Conservation (phyloP, 2,888 invertebrate species). For the Marronus borbonicus region DNA sequence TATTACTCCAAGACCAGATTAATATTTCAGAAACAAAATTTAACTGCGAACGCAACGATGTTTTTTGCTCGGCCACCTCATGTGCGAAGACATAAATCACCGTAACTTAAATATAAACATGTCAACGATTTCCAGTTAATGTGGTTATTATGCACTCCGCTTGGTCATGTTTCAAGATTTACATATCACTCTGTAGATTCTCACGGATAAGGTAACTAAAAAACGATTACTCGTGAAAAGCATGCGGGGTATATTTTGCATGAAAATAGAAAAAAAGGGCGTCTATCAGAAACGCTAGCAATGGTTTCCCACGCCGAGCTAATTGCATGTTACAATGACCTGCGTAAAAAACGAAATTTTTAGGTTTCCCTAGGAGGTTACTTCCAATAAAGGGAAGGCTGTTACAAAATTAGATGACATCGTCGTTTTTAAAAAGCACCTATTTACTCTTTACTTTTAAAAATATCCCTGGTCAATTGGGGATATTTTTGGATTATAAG, state of each 20-base stretch:
- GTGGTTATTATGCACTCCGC: not conserved
- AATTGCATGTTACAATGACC: not conserved
- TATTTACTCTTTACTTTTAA: too few species aligned
- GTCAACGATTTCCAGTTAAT: conserved; percentile 1
- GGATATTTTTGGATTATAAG: too few species aligned
- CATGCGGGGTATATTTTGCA: not conserved
- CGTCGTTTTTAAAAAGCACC: too few species aligned
- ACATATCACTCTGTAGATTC: conserved; percentile 6
- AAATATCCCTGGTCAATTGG: too few species aligned
- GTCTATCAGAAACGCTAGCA: not conserved
- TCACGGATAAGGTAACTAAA: not conserved
- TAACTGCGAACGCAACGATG: too few species aligned
- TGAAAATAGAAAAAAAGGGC: not conserved
- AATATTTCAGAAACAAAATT: too few species aligned
- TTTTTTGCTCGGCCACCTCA: too few species aligned
- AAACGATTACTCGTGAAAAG: not conserved
- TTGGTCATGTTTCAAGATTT: not conserved
- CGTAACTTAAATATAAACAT: conserved; percentile 1
- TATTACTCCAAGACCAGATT: too few species aligned
- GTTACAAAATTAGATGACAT: too few species aligned
- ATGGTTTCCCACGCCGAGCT: not conserved
- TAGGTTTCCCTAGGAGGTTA: not conserved
- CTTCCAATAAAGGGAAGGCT: too few species aligned
- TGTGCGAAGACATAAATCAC: conserved; percentile 4
- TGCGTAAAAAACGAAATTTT: not conserved